A percentile compares a stretch with the other conserved stretches of the same genome.
Evolutionary conservation across 2,113 vertebrate species (phyloP).

Genomic region (Micronisus gabar): DNA sequence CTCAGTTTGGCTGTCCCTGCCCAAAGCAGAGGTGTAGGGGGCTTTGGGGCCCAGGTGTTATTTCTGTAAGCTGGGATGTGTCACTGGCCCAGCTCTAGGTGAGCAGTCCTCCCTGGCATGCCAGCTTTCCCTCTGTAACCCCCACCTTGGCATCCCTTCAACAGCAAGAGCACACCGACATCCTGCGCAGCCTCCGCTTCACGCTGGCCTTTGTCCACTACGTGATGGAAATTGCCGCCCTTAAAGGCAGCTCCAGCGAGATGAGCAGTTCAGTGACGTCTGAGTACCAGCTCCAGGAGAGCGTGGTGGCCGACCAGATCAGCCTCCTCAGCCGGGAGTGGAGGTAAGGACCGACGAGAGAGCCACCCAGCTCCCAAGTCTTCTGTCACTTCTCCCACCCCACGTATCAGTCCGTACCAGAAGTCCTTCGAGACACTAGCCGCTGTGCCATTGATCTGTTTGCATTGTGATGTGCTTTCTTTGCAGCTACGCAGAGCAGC

Average conservation of each 20-base stretch:
- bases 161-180: slow-evolving; percentile 90
- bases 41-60: background rate
- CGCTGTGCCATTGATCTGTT: accelerated
- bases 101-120: background rate
- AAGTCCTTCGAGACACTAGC: background rate
- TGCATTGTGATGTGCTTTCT: background rate
- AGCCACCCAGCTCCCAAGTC: background rate
- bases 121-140: background rate
- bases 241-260: slow-evolving; percentile 79
- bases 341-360: slow-evolving; percentile 75
- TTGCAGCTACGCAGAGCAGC: slow-evolving; percentile 89
- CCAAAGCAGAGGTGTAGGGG: background rate
- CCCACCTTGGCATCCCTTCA: background rate
- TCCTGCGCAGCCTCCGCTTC: slow-evolving; percentile 86
- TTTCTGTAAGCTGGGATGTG: background rate
- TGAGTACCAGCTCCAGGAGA: slow-evolving; percentile 87
- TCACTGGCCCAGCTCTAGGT: background rate
- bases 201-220: slow-evolving; percentile 87
- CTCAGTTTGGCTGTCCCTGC: background rate
- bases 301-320: slow-evolving; percentile 92
- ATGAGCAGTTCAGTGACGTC: slow-evolving; percentile 54
- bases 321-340: slow-evolving; percentile 91
- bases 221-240: slow-evolving; percentile 85
- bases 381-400: background rate
- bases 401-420: accelerated